Evolutionary conservation across 2,888 invertebrate genomes (phyloP).

Genomic region (Chymomyza procnemis): DNA sequence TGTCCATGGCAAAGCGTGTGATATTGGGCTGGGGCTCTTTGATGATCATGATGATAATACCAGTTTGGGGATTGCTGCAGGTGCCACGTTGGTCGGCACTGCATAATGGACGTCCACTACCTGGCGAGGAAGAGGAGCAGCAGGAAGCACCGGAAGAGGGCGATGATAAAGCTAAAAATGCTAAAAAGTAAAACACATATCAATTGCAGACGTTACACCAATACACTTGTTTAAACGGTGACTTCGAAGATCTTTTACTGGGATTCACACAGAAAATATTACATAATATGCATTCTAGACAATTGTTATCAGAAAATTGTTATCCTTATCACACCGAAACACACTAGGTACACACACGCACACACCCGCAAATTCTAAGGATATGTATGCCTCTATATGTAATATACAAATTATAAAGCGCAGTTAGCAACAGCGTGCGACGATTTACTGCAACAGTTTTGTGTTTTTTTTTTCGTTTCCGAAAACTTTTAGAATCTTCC

Average conservation of each 20-base stretch:
- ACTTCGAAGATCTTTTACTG: constrained; percentile 53
- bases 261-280: constrained; percentile 6
- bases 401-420: neutral
- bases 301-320: too few species aligned
- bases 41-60: constrained; percentile 57
- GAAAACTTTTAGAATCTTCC: too few species aligned
- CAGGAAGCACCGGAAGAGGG: neutral
- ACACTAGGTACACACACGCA: neutral
- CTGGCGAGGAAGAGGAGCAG: neutral
- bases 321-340: neutral
- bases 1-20: constrained; percentile 36
- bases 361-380: too few species aligned
- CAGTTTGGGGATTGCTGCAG: constrained; percentile 47
- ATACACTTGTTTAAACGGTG: constrained; percentile 50
- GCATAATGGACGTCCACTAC: constrained; percentile 30
- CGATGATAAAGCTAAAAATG: constrained; percentile 13
- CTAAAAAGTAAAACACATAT: neutral
- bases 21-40: constrained; percentile 48
- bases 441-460: neutral
- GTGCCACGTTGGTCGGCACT: constrained; percentile 55
- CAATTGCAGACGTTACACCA: neutral
- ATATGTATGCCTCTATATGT: neutral
- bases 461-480: neutral
- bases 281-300: neutral
- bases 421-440: constrained; percentile 1